A percentile compares a stretch with the other conserved stretches of the same genome.
Evolutionary conservation across 1,140 invertebrate genomes (phyloP).

Genomic region (Drosophila auraria): DNA sequence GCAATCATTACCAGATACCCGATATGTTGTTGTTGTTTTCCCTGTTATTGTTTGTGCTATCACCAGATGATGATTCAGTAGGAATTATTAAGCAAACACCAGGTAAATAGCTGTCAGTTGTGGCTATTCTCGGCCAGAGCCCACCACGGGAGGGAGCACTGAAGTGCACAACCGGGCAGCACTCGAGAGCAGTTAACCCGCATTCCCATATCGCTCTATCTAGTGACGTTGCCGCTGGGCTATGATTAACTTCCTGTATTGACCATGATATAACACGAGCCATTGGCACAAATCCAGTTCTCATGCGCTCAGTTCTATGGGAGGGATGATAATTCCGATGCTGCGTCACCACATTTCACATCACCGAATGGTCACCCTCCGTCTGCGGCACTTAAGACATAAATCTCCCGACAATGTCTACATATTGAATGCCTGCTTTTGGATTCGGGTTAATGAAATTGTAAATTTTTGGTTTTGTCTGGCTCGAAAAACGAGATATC

Average conservation of each 20-base stretch:
- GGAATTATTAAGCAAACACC: slow-evolving; percentile 34
- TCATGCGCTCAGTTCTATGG: background rate
- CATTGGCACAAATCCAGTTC: slow-evolving; percentile 32
- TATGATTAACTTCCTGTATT: slow-evolving; percentile 36
- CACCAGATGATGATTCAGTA: slow-evolving; percentile 43
- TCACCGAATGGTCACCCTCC: slow-evolving; percentile 1
- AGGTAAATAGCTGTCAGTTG: slow-evolving; percentile 35
- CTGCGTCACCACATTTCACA: slow-evolving; percentile 15
- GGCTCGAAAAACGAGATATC: slow-evolving; percentile 11
- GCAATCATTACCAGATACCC: slow-evolving; percentile 39
- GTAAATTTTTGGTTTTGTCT: slow-evolving; percentile 8
- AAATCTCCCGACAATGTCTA: slow-evolving; percentile 6
- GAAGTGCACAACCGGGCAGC: slow-evolving; percentile 39
- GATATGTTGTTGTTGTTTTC: slow-evolving; percentile 22
- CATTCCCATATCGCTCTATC: slow-evolving; percentile 35
- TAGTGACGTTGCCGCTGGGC: slow-evolving; percentile 30
- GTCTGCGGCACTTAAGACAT: slow-evolving; percentile 4
- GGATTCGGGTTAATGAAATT: slow-evolving; percentile 17
- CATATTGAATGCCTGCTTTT: slow-evolving; percentile 14
- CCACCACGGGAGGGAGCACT: slow-evolving; percentile 15
- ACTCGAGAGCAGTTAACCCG: slow-evolving; percentile 22
- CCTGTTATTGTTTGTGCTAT: slow-evolving; percentile 20
- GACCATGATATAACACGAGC: background rate
- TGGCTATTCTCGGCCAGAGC: slow-evolving; percentile 16
- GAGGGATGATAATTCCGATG: slow-evolving; percentile 1